Evolutionary conservation across 2,113 vertebrate genomes (phyloP).

Genomic region (Rhadina sibilatrix): DNA sequence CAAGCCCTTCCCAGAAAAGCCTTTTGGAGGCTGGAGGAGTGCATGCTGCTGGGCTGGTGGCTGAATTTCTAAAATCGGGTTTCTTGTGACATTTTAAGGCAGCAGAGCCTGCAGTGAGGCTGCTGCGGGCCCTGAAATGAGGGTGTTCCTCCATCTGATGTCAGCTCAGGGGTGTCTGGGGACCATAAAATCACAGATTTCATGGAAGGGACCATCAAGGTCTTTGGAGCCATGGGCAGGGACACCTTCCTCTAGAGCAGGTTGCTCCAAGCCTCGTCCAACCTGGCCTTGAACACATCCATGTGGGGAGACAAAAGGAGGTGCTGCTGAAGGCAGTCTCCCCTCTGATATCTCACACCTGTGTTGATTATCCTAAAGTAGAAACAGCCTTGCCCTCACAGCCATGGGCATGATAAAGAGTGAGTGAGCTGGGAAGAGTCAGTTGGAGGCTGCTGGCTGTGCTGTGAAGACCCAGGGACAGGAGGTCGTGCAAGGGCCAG

Average conservation of each 20-base stretch:
- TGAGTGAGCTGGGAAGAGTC: no score
- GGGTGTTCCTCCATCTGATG: fast-evolving
- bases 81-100: neutral
- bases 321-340: no score
- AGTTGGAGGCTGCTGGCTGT: no score
- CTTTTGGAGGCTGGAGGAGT: neutral
- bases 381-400: no score
- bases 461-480: no score
- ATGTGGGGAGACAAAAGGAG: no score
- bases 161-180: neutral
- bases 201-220: neutral
- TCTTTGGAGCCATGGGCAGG: neutral
- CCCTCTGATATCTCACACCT: no score
- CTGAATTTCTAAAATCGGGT: neutral
- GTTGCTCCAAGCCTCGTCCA: fast-evolving
- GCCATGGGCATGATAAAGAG: no score
- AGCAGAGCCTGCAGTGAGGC: neutral
- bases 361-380: no score
- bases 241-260: neutral
- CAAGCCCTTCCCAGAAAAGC: neutral
- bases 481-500: no score
- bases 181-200: neutral
- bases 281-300: neutral
- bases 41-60: neutral
- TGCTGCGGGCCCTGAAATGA: neutral